A percentile compares a stretch with the other conserved stretches of the same genome.
Conservation (phyloP, 2,888 invertebrate genomes). For the Harmothoe impar region DNA sequence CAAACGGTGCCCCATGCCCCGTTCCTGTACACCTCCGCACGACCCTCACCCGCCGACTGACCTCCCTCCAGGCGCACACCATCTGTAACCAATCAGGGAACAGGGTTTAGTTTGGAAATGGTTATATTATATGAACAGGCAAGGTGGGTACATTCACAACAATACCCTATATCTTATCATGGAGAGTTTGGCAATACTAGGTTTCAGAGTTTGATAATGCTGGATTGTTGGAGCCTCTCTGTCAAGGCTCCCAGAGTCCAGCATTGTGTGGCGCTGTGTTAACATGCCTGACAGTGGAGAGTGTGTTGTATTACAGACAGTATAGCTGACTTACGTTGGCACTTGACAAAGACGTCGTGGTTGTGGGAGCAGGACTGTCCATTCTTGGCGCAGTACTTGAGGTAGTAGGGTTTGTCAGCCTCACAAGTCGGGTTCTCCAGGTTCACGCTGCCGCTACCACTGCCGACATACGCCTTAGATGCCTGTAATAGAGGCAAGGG, state of each 20-base stretch:
- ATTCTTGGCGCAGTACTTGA: neutral
- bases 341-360: constrained; percentile 5
- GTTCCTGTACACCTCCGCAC: neutral
- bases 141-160: too few species aligned
- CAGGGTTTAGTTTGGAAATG: neutral
- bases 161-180: too few species aligned
- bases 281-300: too few species aligned
- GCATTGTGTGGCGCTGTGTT: too few species aligned
- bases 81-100: too few species aligned
- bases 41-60: neutral
- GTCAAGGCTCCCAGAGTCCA: too few species aligned
- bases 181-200: too few species aligned
- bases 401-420: neutral
- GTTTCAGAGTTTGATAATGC: too few species aligned
- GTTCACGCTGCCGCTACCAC: neutral
- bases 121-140: too few species aligned
- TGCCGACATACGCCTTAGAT: neutral
- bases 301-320: too few species aligned
- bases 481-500: neutral
- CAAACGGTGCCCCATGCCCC: constrained; percentile 7
- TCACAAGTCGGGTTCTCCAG: neutral
- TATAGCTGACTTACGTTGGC: neutral
- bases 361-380: neutral
- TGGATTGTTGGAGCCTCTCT: too few species aligned
- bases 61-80: neutral